Base-by-base conservation (phyloP, 2,888 invertebrate genomes). In the Temnothorax unifasciatus region DNA sequence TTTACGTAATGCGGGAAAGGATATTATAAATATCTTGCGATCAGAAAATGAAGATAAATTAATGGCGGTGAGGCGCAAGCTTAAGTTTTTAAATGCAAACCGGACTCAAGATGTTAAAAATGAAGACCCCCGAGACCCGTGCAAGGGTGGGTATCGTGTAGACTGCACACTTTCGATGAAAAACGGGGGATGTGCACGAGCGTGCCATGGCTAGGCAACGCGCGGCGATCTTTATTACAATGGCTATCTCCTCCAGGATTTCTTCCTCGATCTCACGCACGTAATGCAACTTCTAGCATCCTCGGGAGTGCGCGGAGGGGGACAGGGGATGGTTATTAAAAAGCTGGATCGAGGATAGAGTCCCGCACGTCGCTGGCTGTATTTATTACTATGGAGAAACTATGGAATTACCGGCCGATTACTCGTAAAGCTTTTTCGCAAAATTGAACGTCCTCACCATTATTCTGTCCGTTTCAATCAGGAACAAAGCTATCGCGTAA, bases 161-260 rank as follows among this genome's bases (percentile, higher is more conserved):
- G 25, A 59, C 59, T 29, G 2, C 47, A 21, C 57, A 25, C 41
- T 81, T 50, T 21, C 73, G 59, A 71, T 81, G 79, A 81, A 81
- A 81, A 81, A 81, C 59, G 59, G 59, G 73, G 38, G 73, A 71
- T 71, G 73, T 81, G 59, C 73, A 59, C 71, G 71, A 71, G 57
- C 47, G 29, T 59, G n/a, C n/a, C n/a, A n/a, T n/a, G 47, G 73
- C 38, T 47, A 59, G 47, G 25, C 59, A 81, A 71, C 79, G 73
- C 68, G 54, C 68, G 41, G 69, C 79, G 34, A 71, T 81, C 79
- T 81, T 81, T 81, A 81, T 81, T 71, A 81, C 79, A 71, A 81
- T 71, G 59, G 73, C 79, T 71, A 81, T 71, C 59, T 69, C 47
- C 71, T 21, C 21, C 71, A 18, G 69, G 79, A 69, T 79, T 69